Evolutionary conservation across 2,797 vertebrate species (phyloP), one percentile per base, ranked within the genome.

Genomic region (Merluccius polli): DNA sequence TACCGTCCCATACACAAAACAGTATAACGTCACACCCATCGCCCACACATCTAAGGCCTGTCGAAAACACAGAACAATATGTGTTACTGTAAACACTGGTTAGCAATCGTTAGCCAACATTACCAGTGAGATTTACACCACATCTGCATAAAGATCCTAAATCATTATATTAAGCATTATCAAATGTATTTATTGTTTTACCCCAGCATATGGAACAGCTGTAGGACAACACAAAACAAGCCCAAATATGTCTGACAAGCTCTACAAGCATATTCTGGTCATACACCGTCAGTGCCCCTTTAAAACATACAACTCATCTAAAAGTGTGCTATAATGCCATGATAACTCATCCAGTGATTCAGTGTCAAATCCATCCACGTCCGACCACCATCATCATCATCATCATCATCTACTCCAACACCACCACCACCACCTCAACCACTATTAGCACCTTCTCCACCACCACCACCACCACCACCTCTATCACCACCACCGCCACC

Each of bases 1-100:
- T 88, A 98, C 97, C 96, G 93, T 96, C 75, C 97, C 98, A 0
- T 94, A 95, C 77, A 98, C 94, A 83, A 99, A 98, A 89, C 97
- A 98, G 92, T 95, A 97, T 27, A 99, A 91, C 0, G 97, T 99
- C 77, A 99, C 91, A 68, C 97, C 98, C 80, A 98, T 96, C 75
- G 98, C 97, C 98, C 98, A 99, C 30, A 99, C 94, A 29, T 99
- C 98, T 84, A 98, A 90, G 12, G 97, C 97, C 98, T 99, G 92
- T 72, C 89, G 91, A 73, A 13, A 27, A 65, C 59, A 65, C 4
- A 29, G 52, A 59, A 59, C 33, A 21, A 11, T 3, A 38, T 38
- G 13, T 13, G 13, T 48, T 6, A 48, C 3, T 48, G 44, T 21
- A 18, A 21, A 18, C 21, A 4, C 52, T 24, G 52, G 21, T n/a